Evolutionary conservation across 2,888 invertebrate genomes (phyloP), one percentile per base, ranked within the genome.

Genomic region (Temnothorax unifasciatus): DNA sequence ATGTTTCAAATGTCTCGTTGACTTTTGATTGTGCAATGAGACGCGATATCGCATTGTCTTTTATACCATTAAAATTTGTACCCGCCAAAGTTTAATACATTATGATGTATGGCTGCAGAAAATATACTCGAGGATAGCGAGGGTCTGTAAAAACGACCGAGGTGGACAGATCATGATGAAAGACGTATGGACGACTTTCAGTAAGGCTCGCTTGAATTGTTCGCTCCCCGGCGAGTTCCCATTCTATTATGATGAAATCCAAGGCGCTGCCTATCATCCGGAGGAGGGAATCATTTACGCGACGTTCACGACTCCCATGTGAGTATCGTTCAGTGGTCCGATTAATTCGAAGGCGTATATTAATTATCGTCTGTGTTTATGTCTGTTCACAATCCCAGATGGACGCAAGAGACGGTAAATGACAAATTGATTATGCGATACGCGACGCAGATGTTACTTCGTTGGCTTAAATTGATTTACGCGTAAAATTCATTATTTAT

Each of bases 121-220:
- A 91, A 96, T 98, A 54, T 99, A 98, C 95, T 98, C 99, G 1
- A 96, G 99, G 88, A 98, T 99, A 82, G 99, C 98, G 0, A 96
- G 99, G 75, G 97, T 99, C 3, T 99, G 99, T 94, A 99, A 99
- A 95, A 97, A 97, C 93, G 99, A 99, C 94, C 95, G 96, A 3
- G 98, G 98, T n/a, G 97, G 97, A 4, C 96, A 97, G 90, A 95
- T 97, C 83, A 96, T 97, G 94, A 96, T 97, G 93, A 97, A 97
- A 89, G 97, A 98, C 90, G 98, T 97, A 89, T 99, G 99, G 98
- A 98, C 98, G n/a, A 98, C 98, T 0, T 98, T 98, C 94, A 95
- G 98, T 21, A 98, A 98, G 95, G 98, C 98, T 0, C 96, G 98
- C 0, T 95, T 98, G 13, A 97, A 97, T 93, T 98, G 98, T 92